These are phyloP conservation scores for Porites rus DNA, from an alignment of 92 coral and sea anemone species.

Conservation along the genomic window DNA sequence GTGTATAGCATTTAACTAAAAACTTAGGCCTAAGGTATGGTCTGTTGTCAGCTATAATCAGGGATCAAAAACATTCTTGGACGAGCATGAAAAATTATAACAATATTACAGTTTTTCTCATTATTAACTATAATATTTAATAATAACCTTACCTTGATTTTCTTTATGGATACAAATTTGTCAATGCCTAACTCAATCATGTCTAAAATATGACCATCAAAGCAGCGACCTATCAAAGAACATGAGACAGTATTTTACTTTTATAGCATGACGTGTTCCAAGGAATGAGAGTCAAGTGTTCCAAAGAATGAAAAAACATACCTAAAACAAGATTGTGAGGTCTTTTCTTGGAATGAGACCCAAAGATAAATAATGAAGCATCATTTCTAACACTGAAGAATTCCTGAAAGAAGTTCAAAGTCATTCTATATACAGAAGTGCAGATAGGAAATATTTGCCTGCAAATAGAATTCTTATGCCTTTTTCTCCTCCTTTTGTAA, in stretches of 20 bases:
- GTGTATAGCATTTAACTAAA: too few relatives aligned
- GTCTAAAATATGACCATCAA: conserved; percentile 96
- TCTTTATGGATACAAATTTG: conserved; percentile 73
- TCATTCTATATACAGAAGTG: background rate
- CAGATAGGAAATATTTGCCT: too few relatives aligned
- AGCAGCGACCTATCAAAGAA: conserved; percentile 78
- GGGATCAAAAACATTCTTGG: too few relatives aligned
- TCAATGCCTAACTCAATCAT: conserved; percentile 94
- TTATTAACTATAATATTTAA: too few relatives aligned
- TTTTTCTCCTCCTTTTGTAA: too few relatives aligned
- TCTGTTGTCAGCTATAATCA: too few relatives aligned
- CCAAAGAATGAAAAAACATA: conserved; percentile 25
- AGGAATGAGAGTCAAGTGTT: background rate
- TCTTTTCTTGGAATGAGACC: conserved; percentile 96
- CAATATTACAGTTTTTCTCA: too few relatives aligned
- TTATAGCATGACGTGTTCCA: background rate
- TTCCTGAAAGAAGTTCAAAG: conserved; percentile 68
- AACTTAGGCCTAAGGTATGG: too few relatives aligned
- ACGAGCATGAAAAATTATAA: too few relatives aligned
- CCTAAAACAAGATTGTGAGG: conserved; percentile 96
- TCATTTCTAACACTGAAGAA: conserved; percentile 93
- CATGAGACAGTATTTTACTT: background rate
- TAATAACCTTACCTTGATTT: conserved; percentile 71
- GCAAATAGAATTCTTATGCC: too few relatives aligned
- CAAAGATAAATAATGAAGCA: conserved; percentile 92